Evolutionary conservation across 1,140 invertebrate species (phyloP), one percentile per base, ranked within the genome.

Genomic region (Ruditapes philippinarum): DNA sequence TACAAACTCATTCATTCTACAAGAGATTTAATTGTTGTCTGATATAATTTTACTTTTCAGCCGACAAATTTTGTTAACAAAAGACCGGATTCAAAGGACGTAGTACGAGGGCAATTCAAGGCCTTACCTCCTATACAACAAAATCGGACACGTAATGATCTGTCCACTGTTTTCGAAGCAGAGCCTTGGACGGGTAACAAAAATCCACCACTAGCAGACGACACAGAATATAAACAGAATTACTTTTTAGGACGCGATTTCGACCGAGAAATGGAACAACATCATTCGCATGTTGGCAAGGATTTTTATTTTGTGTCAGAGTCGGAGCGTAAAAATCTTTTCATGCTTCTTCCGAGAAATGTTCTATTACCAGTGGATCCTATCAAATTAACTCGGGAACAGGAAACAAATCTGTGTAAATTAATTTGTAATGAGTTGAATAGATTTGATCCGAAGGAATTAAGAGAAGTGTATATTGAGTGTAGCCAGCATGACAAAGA

Each of bases 91-190:
- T 90, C 89, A 0, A 90, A 90, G 62, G 83, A 87, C 54, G 54
- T 88, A 0, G 78, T 78, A 19, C 60, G 85, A 0, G 78, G 28
- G 7, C 89, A 85, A 19, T 90, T 80, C 60, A 86, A 45, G 38
- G 51, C 82, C 31, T 40, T 90, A 28, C 84, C 89, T 3, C 89
- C 89, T 1, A 88, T 90, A 1, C 79, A 88, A 68, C 68, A 49
- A 68, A 83, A 90, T 54, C 51, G 89, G n/a, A 88, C 68, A 28
- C 76, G 80, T 79, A 90, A 90, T 82, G 84, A 88, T 38, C 81
- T 88, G 79, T 90, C 89, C n/a, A 90, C 89, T 31, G 89, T 90
- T 28, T 90, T 90, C 40, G 89, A 90, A 42, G 54, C 85, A 2
- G 89, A 90, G 62, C 42, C 57, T 31, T 90, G 89, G 89, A 90